Percentiles rank a stretch among this genome's conserved stretches.
Conservation (phyloP, 2,797 vertebrate species). For the Spinibarbus caldwelli region DNA sequence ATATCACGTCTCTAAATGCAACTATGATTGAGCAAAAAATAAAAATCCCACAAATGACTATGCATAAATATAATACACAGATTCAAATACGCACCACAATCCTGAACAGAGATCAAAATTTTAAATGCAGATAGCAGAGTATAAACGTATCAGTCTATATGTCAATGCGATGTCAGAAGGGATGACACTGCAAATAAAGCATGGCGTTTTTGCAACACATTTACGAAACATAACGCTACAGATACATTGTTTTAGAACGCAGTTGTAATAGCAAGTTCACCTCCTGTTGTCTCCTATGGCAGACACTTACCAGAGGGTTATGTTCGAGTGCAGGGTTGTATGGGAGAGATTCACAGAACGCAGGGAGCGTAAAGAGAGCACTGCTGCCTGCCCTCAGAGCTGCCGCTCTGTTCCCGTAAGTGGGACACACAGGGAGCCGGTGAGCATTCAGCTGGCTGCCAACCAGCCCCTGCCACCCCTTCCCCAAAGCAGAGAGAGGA, state of each 20-base stretch:
- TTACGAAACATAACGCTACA: not conserved
- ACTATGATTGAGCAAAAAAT: not conserved
- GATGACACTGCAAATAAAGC: not conserved
- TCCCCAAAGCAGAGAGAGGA: conserved; percentile 70
- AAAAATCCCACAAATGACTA: not conserved
- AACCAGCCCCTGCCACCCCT: conserved; percentile 70
- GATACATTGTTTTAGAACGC: not conserved
- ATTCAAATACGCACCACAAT: not conserved
- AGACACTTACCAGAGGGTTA: conserved; percentile 23
- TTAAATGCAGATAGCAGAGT: not conserved
- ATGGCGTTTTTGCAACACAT: not conserved
- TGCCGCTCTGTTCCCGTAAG: conserved; percentile 71
- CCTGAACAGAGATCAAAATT: not conserved
- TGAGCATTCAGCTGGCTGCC: conserved; percentile 63
- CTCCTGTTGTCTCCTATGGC: not conserved
- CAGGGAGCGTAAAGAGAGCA: conserved; percentile 56
- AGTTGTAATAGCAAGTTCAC: not conserved
- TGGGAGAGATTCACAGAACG: not conserved
- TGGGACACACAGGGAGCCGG: conserved; percentile 58
- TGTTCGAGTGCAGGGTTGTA: not conserved
- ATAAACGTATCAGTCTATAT: not conserved
- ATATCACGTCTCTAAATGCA: not conserved
- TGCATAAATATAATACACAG: not conserved
- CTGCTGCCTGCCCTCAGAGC: conserved; percentile 55
- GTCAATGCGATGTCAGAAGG: not conserved